Evolutionary conservation across 2,888 invertebrate species (phyloP).

Genomic region (Chalcis sispes): DNA sequence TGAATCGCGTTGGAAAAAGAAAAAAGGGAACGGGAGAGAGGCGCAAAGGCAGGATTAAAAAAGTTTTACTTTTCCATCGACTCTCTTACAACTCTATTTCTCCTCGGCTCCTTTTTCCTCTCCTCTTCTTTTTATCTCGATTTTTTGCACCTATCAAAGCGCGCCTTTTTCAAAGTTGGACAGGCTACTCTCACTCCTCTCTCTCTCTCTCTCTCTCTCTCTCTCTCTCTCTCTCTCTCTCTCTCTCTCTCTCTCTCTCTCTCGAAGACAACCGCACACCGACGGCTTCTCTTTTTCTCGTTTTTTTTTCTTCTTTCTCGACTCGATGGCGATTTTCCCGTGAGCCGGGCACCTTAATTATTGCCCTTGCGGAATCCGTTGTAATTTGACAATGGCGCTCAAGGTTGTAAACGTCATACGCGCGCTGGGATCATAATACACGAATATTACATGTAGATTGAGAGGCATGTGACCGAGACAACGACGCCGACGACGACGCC

Average conservation of each 20-base stretch:
- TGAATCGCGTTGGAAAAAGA: neutral
- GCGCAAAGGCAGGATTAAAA: neutral
- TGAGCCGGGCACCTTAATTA: slow-evolving; percentile 16
- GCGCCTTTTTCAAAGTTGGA: too few species aligned
- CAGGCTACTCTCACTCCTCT: too few species aligned
- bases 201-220: too few species aligned
- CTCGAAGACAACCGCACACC: too few species aligned
- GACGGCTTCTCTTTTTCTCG: too few species aligned
- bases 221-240: too few species aligned
- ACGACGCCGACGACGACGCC: too few species aligned
- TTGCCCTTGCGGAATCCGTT: neutral
- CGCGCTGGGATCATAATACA: slow-evolving; percentile 46
- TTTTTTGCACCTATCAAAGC: neutral
- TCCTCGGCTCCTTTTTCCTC: neutral
- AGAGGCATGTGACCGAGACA: too few species aligned
- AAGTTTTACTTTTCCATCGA: slow-evolving; percentile 25
- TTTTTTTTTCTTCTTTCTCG: too few species aligned
- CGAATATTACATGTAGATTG: slow-evolving; percentile 9
- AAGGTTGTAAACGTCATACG: slow-evolving; percentile 35
- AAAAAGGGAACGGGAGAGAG: neutral
- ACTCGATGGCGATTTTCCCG: slow-evolving; percentile 20
- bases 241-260: neutral
- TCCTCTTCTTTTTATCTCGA: neutral
- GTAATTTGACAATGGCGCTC: slow-evolving; percentile 31
- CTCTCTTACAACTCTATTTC: too few species aligned